Base-by-base conservation (phyloP, 2,113 vertebrate species). In the Zonotrichia leucophrys region DNA sequence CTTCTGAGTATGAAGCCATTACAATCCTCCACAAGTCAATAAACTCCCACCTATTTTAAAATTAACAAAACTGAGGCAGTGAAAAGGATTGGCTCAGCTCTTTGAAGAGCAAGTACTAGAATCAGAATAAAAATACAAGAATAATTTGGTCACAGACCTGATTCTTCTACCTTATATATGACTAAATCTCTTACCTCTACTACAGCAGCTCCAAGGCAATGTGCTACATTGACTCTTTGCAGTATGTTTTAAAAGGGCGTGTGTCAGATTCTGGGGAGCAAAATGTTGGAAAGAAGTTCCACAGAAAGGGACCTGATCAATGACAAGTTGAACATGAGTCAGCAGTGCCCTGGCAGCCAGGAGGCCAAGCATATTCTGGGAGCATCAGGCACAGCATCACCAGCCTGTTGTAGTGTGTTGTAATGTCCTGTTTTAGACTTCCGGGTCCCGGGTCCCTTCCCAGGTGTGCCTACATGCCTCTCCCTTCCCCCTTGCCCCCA, bases 271-370 rank as follows among this genome's bases (percentile, higher is more conserved):
- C 24, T 27, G 7, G 17, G 25, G 25, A 76, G 19, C 0, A 6
- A 35, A 4, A 19, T 14, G 8, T 2, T 83, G 25, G 30, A 60
- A 35, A 62, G 11, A 21, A 69, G 20, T 3, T 2, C 3, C 10
- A 30, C 14, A 23, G 13, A 27, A 53, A 60, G 30, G 16, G 4
- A 9, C 7, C 16, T 60, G 39, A 4, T 41, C 1, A 0, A 0
- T 4, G 69, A 3, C 4, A 35, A 41, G 11, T 1, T 53, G n/a
- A n/a, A 0, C 14, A 5, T 2, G 33, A 59, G 19, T 0, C 60
- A 67, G 44, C 62, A 39, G 53, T 39, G 28, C n/a, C n/a, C 46
- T 25, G 37, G 44, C 52, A 82, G 39, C 62, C 46, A 41, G 24
- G 23, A 60, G 39, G 20, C 16, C 53, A 68, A 4, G 0, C 0